Percentiles rank a stretch among this genome's conserved stretches.
These are phyloP conservation scores for Cantharis rustica DNA, from an alignment of 2,888 invertebrate genomes.

Conservation along the genomic window DNA sequence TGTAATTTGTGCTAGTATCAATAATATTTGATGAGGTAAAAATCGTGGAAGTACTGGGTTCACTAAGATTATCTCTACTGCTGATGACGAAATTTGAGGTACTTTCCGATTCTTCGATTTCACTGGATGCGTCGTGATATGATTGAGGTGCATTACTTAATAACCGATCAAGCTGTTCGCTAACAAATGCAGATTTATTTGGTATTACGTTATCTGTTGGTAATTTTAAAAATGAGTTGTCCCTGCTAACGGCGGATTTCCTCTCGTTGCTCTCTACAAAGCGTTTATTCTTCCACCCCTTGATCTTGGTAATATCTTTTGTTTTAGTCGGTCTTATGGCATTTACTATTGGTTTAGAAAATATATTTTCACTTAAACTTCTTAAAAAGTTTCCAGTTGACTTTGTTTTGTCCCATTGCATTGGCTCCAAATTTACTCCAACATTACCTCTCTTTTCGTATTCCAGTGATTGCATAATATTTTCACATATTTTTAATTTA, in stretches of 20 bases:
- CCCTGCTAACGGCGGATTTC: neutral
- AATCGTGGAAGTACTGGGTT: conserved; percentile 23
- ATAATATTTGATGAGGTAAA: neutral
- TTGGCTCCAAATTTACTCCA: too few species aligned
- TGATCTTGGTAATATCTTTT: conserved; percentile 52
- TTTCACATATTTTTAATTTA: neutral
- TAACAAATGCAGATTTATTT: conserved; percentile 54
- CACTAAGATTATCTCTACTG: conserved; percentile 22
- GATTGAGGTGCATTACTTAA: conserved; percentile 57
- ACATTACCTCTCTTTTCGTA: too few species aligned
- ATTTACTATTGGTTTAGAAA: neutral
- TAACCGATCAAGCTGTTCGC: conserved; percentile 59
- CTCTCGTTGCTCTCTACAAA: neutral
- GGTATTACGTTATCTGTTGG: neutral
- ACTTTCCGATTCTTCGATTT: conserved; percentile 49
- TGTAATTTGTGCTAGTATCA: neutral
- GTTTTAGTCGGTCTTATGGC: conserved; percentile 49
- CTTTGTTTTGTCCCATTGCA: neutral
- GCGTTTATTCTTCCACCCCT: conserved; percentile 48
- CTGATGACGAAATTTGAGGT: conserved; percentile 42
- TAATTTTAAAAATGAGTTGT: neutral
- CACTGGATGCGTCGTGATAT: conserved; percentile 53
- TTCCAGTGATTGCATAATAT: neutral
- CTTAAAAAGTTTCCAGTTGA: neutral
- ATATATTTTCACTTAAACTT: neutral